phyloP scores from a whole-genome alignment of 2,888 invertebrate species.

The Megaustenia siamemsis region DNA sequence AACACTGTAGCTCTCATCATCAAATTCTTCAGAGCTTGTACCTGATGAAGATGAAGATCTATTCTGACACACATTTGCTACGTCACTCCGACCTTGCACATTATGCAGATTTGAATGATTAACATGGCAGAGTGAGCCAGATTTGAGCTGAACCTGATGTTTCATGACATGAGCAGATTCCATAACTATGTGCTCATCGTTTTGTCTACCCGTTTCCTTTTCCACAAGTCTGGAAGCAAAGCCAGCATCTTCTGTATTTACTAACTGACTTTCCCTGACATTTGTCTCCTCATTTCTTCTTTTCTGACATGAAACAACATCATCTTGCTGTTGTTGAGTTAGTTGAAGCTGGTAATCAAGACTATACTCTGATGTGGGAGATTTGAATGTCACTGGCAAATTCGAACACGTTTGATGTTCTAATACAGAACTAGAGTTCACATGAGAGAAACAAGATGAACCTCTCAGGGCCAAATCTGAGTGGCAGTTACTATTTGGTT shows the following conservation, averaged over 20 bases:
- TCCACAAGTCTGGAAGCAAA: neutral
- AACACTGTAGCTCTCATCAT: conserved; percentile 33
- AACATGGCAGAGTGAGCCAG: neutral
- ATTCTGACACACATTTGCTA: conserved; percentile 41
- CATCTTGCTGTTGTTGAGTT: neutral
- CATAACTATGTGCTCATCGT: conserved; percentile 28
- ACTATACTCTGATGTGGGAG: conserved; percentile 10
- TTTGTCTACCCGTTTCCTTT: conserved; percentile 22
- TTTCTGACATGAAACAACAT: neutral
- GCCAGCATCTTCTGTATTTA: neutral
- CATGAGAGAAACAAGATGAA: neutral
- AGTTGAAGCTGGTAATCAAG: conserved; percentile 1
- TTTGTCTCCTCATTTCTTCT: neutral
- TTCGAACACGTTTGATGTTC: neutral
- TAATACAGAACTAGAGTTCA: neutral
- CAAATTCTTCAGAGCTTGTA: conserved; percentile 47
- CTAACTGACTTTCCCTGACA: neutral
- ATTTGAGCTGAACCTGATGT: too few relatives aligned
- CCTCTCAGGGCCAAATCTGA: neutral
- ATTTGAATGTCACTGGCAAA: neutral
- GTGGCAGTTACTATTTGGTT: neutral
- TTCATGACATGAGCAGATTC: conserved; percentile 15
- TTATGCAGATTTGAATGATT: neutral
- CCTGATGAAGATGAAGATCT: conserved; percentile 40
- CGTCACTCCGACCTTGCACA: conserved; percentile 22